phyloP scores from a whole-genome alignment of 2,113 vertebrate species.

The Otocyon megalotis region DNA sequence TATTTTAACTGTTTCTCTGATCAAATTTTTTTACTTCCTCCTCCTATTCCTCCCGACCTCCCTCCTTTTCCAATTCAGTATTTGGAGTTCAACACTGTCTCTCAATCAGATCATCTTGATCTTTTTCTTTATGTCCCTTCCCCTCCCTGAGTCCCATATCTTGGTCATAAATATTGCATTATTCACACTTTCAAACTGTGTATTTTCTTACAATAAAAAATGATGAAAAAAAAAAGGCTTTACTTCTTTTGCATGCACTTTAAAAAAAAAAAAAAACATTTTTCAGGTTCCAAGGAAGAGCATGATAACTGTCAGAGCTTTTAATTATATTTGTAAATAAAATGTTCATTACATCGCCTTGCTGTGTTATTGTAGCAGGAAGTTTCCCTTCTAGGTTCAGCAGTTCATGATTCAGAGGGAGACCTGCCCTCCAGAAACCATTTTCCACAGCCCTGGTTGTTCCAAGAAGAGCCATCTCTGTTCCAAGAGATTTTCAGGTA shows the following conservation, averaged over 20 bases:
- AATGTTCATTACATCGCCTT: slow-evolving; percentile 95
- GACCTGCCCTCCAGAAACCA: neutral
- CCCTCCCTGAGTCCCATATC: slow-evolving; percentile 86
- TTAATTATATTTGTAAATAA: slow-evolving; percentile 99
- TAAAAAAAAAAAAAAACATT: slow-evolving; percentile 88
- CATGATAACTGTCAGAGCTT: slow-evolving; percentile 98
- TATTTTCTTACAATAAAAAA: slow-evolving; percentile 97
- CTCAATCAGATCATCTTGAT: slow-evolving; percentile 87
- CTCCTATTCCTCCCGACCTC: slow-evolving; percentile 76
- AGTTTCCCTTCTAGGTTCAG: slow-evolving; percentile 71
- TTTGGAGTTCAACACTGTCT: slow-evolving; percentile 88
- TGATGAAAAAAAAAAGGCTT: slow-evolving; percentile 92
- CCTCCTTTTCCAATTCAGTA: slow-evolving; percentile 87
- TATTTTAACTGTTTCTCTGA: slow-evolving; percentile 98
- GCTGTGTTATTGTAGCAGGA: slow-evolving; percentile 87
- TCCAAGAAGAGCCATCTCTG: neutral
- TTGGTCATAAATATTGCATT: slow-evolving; percentile 92
- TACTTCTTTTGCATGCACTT: slow-evolving; percentile 99
- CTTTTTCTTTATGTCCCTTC: slow-evolving; percentile 77
- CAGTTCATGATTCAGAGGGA: neutral
- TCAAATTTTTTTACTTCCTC: slow-evolving; percentile 93
- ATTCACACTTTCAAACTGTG: slow-evolving; percentile 96
- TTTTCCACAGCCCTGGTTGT: neutral
- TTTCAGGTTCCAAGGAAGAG: slow-evolving; percentile 95
- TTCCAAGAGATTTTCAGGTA: neutral